Evolutionary conservation across 2,113 vertebrate genomes (phyloP), one percentile per base, ranked within the genome.

Genomic region (Sorex araneus): DNA sequence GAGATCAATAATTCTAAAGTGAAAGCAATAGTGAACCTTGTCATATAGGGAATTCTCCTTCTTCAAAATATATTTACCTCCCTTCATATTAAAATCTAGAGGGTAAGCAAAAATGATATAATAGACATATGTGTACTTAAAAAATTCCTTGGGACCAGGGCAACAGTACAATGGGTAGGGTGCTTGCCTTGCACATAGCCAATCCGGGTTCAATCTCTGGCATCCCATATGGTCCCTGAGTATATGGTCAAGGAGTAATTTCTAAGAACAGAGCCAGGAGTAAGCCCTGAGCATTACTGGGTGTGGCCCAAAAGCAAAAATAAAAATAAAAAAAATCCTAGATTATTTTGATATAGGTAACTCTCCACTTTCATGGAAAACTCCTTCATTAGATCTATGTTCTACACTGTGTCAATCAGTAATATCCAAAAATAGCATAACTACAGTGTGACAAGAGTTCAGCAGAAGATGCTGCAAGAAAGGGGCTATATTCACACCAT

Each of bases 21-120:
- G 30, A 50, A 90, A 77, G 64, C 5, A 66, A 25, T 43, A 30
- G 13, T 63, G 28, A 95, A 90, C 3, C 43, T 71, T 88, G 82
- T 74, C 21, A 91, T 57, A 63, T 84, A n/a, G 40, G 6, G 13
- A 63, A 67, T 50, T 47, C 18, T 28, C 34, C 45, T n/a, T 4
- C 10, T 18, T 66, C 28, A 79, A 81, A 93, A 86, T 64, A 1
- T 23, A 93, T 32, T 32, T 70, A 47, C 4, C 16, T 84, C 81
- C n/a, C 36, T 88, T 91, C 43, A n/a, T 16, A 90, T 43, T 78
- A 87, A 89, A 21, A 94, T 69, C 93, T 63, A 95, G 30, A 94
- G 87, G 28, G 16, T 7, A 92, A 81, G 16, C 69, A 4, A 28
- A 95, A 30, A 80, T 54, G 43, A 94, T 84, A 60, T 34, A 47